These are phyloP conservation scores for Seira ritae DNA, from an alignment of 2,888 invertebrate species.

Conservation along the genomic window DNA sequence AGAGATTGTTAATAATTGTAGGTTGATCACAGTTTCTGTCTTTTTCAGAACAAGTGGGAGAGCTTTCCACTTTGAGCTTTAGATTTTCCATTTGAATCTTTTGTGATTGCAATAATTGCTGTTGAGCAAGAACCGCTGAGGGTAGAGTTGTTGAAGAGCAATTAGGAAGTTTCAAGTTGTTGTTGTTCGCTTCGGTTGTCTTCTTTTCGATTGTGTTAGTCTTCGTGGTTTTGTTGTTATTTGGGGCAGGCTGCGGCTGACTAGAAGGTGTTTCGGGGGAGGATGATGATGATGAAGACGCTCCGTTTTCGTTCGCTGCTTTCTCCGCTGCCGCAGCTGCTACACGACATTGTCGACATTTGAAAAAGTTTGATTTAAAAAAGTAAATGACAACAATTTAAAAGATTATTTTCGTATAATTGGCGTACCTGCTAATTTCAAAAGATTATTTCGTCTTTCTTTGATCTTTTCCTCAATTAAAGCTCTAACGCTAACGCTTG, in stretches of 20 bases:
- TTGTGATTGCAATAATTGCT: conserved; percentile 11
- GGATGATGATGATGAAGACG: no score
- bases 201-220: background rate
- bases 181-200: background rate
- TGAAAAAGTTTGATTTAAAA: no score
- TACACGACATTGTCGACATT: no score
- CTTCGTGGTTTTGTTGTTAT: background rate
- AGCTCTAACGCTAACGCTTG: conserved; percentile 91
- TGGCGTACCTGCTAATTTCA: conserved; percentile 49
- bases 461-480: conserved; percentile 95
- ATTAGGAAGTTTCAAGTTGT: conserved; percentile 21
- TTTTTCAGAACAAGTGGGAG: conserved; percentile 50
- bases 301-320: conserved; percentile 29
- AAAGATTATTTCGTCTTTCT: conserved; percentile 83
- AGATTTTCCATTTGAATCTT: conserved; percentile 37
- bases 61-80: conserved; percentile 57
- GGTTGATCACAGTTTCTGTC: conserved; percentile 54
- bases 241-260: background rate
- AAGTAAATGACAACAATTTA: background rate
- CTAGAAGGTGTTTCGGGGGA: no score
- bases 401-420: background rate
- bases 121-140: no score
- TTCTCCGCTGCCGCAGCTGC: conserved; percentile 46
- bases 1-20: conserved; percentile 28
- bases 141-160: conserved; percentile 55